Evolutionary conservation across 2,888 invertebrate species (phyloP).

Genomic region (Meteorus colon): DNA sequence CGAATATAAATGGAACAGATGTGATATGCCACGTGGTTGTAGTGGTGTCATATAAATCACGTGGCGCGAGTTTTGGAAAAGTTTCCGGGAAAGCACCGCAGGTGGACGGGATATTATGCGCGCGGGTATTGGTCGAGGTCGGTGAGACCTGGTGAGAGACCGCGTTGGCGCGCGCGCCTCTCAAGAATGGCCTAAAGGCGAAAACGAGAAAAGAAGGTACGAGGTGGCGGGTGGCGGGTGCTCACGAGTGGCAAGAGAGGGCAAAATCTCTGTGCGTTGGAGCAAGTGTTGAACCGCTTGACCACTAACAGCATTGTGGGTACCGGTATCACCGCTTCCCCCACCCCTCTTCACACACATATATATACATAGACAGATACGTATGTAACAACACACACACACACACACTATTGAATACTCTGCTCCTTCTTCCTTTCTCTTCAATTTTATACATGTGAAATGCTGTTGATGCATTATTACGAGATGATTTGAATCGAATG

Average conservation of each 20-base stretch:
- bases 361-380: too few species aligned
- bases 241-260: slow-evolving; percentile 67
- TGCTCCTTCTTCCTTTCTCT: slow-evolving; percentile 60
- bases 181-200: slow-evolving; percentile 76
- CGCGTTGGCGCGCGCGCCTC: slow-evolving; percentile 72
- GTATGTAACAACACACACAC: slow-evolving; percentile 53
- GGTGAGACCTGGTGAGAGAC: slow-evolving; percentile 55
- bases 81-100: slow-evolving; percentile 54
- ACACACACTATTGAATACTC: slow-evolving; percentile 52
- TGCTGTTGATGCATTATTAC: not conserved
- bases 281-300: slow-evolving; percentile 63
- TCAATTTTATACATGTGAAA: not conserved
- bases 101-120: slow-evolving; percentile 42
- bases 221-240: slow-evolving; percentile 69
- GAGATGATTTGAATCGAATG: too few species aligned
- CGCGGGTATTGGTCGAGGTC: slow-evolving; percentile 63
- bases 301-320: slow-evolving; percentile 69
- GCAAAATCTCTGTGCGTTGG: slow-evolving; percentile 55
- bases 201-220: slow-evolving; percentile 71
- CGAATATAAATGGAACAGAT: not conserved
- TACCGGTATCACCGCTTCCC: slow-evolving; percentile 74
- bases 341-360: slow-evolving; percentile 61
- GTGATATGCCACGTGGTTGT: slow-evolving; percentile 4
- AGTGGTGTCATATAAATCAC: slow-evolving; percentile 48
- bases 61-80: slow-evolving; percentile 58